Percentiles rank a stretch among this genome's conserved stretches.
Conservation (phyloP, 2,888 invertebrate genomes). For the Bruchidius siliquastri region DNA sequence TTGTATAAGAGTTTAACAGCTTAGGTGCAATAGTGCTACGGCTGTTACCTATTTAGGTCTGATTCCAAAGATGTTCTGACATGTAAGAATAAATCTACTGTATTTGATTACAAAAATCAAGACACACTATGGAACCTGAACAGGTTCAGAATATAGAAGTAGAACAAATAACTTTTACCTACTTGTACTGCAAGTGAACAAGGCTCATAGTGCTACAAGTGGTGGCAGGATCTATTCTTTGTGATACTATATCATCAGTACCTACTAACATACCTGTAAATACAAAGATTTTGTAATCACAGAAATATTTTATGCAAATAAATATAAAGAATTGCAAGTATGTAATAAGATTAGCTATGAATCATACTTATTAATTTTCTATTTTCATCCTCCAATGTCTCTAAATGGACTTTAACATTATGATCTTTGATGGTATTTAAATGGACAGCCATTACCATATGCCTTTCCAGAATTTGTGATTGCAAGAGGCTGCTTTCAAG, state of each 20-base stretch:
- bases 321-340: no score
- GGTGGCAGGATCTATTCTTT: slow-evolving; percentile 29
- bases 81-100: no score
- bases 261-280: slow-evolving; percentile 27
- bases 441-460: slow-evolving; percentile 30
- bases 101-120: no score
- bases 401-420: slow-evolving; percentile 29
- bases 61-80: no score
- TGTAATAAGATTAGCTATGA: neutral
- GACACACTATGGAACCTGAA: no score
- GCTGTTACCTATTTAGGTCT: no score
- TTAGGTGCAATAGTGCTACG: no score
- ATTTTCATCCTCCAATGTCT: slow-evolving; percentile 37
- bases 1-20: no score
- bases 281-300: slow-evolving; percentile 1
- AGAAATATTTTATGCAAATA: no score
- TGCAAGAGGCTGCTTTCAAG: slow-evolving; percentile 32
- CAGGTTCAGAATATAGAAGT: neutral
- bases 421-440: slow-evolving; percentile 30
- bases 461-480: slow-evolving; percentile 31
- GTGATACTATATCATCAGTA: slow-evolving; percentile 12
- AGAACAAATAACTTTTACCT: slow-evolving; percentile 28
- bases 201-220: slow-evolving; percentile 55
- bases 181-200: slow-evolving; percentile 55
- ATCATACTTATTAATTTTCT: slow-evolving; percentile 34